These are phyloP conservation scores for Synanthedon andrenaeformis DNA, from an alignment of 2,888 invertebrate genomes.

Conservation along the genomic window DNA sequence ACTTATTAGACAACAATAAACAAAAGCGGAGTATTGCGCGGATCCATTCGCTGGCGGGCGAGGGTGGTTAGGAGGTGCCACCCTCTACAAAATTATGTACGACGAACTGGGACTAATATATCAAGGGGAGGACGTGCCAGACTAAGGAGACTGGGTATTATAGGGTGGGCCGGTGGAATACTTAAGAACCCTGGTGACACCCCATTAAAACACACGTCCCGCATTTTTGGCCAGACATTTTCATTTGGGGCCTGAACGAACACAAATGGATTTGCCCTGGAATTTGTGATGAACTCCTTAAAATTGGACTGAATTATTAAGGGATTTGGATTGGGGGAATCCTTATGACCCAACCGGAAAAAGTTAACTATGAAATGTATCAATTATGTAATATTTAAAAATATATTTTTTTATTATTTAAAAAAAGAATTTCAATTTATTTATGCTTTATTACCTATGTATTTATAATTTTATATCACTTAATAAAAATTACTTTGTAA, in stretches of 20 bases:
- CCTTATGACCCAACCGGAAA: neutral
- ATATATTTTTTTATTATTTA: too few relatives aligned
- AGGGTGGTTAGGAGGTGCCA: slow-evolving; percentile 43
- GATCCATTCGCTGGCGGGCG: slow-evolving; percentile 39
- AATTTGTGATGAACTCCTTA: slow-evolving; percentile 2
- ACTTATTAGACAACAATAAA: slow-evolving; percentile 57
- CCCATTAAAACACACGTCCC: slow-evolving; percentile 68
- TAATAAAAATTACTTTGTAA: too few relatives aligned
- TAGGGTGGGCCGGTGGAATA: slow-evolving; percentile 66
- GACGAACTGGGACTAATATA: slow-evolving; percentile 71
- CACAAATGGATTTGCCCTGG: slow-evolving; percentile 21
- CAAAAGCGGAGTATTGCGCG: slow-evolving; percentile 64
- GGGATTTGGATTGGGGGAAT: neutral
- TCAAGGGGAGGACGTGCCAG: slow-evolving; percentile 70
- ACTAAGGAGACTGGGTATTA: slow-evolving; percentile 70
- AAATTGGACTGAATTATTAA: slow-evolving; percentile 3
- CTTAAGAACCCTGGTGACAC: slow-evolving; percentile 69
- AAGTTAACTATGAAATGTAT: too few relatives aligned
- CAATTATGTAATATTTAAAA: too few relatives aligned
- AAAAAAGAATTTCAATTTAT: too few relatives aligned
- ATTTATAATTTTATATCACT: too few relatives aligned
- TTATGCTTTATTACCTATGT: too few relatives aligned
- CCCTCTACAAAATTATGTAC: slow-evolving; percentile 70
- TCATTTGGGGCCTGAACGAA: slow-evolving; percentile 48
- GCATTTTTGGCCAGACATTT: slow-evolving; percentile 66